phyloP scores from a whole-genome alignment of 2,888 invertebrate genomes.

The Lasioglossum lativentre region DNA sequence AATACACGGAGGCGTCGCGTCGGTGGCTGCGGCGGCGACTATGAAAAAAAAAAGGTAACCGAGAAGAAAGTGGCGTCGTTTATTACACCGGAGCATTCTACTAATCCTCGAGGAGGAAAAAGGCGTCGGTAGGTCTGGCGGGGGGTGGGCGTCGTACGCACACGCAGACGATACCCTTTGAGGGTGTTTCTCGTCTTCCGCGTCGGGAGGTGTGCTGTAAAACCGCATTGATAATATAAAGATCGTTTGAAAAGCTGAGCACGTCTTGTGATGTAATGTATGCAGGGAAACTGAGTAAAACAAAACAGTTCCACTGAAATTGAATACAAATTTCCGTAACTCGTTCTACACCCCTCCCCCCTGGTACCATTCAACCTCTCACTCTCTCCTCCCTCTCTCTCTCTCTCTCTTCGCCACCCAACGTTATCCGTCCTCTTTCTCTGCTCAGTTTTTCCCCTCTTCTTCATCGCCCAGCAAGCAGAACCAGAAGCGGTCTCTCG shows the following conservation, averaged over 20 bases:
- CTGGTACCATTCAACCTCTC: conserved; percentile 11
- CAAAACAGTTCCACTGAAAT: conserved; percentile 78
- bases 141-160: background rate
- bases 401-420: background rate
- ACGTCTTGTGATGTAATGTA: conserved; percentile 75
- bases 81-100: conserved; percentile 36
- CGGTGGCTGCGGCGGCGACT: conserved; percentile 16
- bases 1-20: conserved; percentile 31
- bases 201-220: conserved; percentile 62
- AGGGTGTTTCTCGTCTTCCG: conserved; percentile 22
- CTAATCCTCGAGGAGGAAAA: conserved; percentile 36
- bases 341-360: conserved; percentile 11
- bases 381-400: conserved; percentile 24
- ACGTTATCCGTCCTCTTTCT: background rate
- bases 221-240: conserved; percentile 76
- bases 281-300: conserved; percentile 75
- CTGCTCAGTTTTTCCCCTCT: background rate
- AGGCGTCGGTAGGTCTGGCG: background rate
- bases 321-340: conserved; percentile 78
- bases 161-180: conserved; percentile 38
- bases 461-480: background rate
- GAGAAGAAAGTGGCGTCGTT: conserved; percentile 42
- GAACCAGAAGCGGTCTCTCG: background rate
- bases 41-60: conserved; percentile 41
- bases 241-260: conserved; percentile 71